Evolutionary conservation across 2,888 invertebrate genomes (phyloP), one percentile per base, ranked within the genome.

Genomic region (Pharmacophagus antenor): DNA sequence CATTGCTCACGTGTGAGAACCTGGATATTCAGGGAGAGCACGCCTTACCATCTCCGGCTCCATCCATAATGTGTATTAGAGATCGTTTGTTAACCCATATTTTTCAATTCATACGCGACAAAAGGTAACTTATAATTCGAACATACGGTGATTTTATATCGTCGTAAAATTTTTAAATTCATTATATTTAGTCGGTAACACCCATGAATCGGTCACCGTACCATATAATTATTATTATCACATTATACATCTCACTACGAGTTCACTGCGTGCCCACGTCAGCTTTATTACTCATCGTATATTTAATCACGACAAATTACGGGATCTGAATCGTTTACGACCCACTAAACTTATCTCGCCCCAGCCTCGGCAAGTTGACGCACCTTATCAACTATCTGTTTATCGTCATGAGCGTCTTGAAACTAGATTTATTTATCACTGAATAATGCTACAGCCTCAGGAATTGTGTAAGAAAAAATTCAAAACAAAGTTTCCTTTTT

Each of bases 301-400:
- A 41, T 46, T 51, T 58, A 58, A 58, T 58, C 57, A 58, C 57
- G 46, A 58, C 51, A 58, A 51, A 58, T 58, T 58, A 51, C 44
- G 44, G 57, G 44, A 51, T 51, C 44, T 46, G 23, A 52, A 37
- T 58, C 27, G 27, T 58, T 58, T 58, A 58, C 46, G 51, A 31
- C 51, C 51, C 46, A 58, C 57, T 58, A 51, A 58, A 51, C 27
- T 52, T 44, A 58, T 58, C 57, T 58, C 23, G 46, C 51, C n/a
- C n/a, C n/a, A n/a, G n/a, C n/a, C n/a, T n/a, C n/a, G 46, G 51
- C 31, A n/a, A 51, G 51, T 58, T 52, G 50, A 58, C 57, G 51
- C 23, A 17, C 20, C 41, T 56, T 56, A 56, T 56, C 56, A 49
- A 41, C 15, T 49, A 56, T 56, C 56, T 41, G 49, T 49, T n/a